phyloP scores from a whole-genome alignment of 2,888 invertebrate genomes.

The Brenthis hecate region DNA sequence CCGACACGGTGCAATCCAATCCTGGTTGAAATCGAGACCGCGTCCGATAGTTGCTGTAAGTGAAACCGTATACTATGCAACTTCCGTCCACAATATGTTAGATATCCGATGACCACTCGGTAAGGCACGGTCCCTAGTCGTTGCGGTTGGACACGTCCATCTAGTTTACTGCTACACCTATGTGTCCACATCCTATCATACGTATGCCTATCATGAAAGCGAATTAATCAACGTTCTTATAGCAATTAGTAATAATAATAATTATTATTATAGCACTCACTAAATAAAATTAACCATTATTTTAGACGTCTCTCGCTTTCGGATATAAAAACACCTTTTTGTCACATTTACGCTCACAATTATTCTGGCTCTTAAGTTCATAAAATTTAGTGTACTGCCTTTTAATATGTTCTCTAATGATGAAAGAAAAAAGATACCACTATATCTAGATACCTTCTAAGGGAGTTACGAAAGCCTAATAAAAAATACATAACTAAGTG shows the following conservation, averaged over 20 bases:
- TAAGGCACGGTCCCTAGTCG: constrained; percentile 46
- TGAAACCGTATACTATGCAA: constrained; percentile 76
- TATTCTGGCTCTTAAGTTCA: constrained; percentile 35
- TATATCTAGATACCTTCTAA: constrained; percentile 50
- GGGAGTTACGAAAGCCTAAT: constrained; percentile 58
- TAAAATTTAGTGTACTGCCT: constrained; percentile 37
- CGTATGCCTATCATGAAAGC: constrained; percentile 2
- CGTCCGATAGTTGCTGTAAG: constrained; percentile 63
- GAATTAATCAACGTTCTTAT: constrained; percentile 15
- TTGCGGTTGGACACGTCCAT: constrained; percentile 65
- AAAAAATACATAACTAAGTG: constrained; percentile 65
- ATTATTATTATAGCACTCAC: neutral
- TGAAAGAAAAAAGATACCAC: constrained; percentile 38
- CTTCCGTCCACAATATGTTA: constrained; percentile 71
- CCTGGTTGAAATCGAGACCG: constrained; percentile 67
- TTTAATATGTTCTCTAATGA: constrained; percentile 40
- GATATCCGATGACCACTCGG: constrained; percentile 63
- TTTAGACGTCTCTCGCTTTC: neutral
- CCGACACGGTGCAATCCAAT: constrained; percentile 64
- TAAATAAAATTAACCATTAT: neutral
- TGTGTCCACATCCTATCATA: constrained; percentile 41
- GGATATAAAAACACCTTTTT: constrained; percentile 7
- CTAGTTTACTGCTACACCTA: constrained; percentile 45
- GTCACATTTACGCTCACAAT: constrained; percentile 33
- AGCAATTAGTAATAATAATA: neutral